Evolutionary conservation across 2,888 invertebrate genomes (phyloP), one percentile per base, ranked within the genome.

Genomic region (Apomyelois bistriatella): DNA sequence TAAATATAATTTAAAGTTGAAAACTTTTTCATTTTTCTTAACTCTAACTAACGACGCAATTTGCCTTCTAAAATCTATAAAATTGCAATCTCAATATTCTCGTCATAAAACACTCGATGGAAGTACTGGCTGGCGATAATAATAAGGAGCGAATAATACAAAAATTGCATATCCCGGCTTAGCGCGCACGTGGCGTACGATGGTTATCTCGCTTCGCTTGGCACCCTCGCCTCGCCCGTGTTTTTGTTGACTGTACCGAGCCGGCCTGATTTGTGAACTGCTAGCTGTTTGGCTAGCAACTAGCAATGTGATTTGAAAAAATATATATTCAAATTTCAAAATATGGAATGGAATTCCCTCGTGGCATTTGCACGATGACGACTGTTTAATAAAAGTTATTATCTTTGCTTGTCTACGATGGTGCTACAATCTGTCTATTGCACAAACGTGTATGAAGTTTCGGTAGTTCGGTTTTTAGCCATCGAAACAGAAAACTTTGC

Each of bases 161-260:
- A 77, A 81, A 81, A 82, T 83, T 79, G 81, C 79, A 75, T 74
- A 70, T 69, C 68, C 74, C 74, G 68, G 74, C 76, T 76, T 76
- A 72, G 56, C 59, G 56, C 70, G 79, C 87, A 86, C 86, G 86
- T 86, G 76, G 68, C 74, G 59, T 59, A 63, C 75, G 75, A 75
- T 85, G 76, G 84, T 86, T 86, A 87, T 82, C 74, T 70, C 86
- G 86, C 85, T 77, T 75, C 74, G 79, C 64, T 85, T 79, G 66
- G 62, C 84, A 80, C 86, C 87, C 86, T 68, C 50, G 53, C 41
- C 48, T 42, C 58, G 51, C 53, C 16, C 43, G 40, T 48, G 52
- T 49, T 53, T 49, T 48, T 54, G 49, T 52, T 53, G 53, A 43
- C 56, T 37, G 36, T 47, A 41, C 46, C 48, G 17, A 13, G 35